Evolutionary conservation across 2,888 invertebrate species (phyloP).

Genomic region (Lithophane semibrunnea): DNA sequence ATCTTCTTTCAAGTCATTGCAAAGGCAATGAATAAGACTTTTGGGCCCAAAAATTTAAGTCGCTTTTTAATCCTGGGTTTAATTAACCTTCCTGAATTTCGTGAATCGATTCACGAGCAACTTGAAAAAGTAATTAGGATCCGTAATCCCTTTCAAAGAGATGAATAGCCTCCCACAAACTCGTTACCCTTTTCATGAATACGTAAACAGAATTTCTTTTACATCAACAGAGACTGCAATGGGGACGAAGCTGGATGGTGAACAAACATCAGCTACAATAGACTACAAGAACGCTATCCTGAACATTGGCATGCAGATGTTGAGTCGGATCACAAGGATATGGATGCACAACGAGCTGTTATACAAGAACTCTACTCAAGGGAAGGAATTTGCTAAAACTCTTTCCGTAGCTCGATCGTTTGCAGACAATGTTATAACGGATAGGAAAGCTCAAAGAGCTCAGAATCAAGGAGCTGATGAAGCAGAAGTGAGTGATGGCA

Average conservation of each 20-base stretch:
- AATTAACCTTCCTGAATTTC: neutral
- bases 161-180: neutral
- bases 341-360: constrained; percentile 90
- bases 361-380: constrained; percentile 83
- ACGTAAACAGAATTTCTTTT: neutral
- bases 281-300: constrained; percentile 89
- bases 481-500: constrained; percentile 48
- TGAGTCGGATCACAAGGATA: constrained; percentile 81
- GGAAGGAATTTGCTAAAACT: constrained; percentile 84
- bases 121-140: constrained; percentile 1
- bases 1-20: neutral
- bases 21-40: neutral
- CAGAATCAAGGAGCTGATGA: constrained; percentile 34
- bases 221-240: constrained; percentile 89
- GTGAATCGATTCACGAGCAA: neutral
- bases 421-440: constrained; percentile 89
- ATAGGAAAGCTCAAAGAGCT: constrained; percentile 76
- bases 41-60: no score
- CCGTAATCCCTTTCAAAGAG: constrained; percentile 9
- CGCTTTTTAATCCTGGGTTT: neutral
- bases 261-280: constrained; percentile 77
- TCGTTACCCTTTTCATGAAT: neutral
- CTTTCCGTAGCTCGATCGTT: constrained; percentile 88
- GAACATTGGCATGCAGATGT: constrained; percentile 73
- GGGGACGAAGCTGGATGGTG: constrained; percentile 89